These are phyloP conservation scores for Saguinus oedipus DNA, from an alignment of 2,797 vertebrate species.

Conservation along the genomic window DNA sequence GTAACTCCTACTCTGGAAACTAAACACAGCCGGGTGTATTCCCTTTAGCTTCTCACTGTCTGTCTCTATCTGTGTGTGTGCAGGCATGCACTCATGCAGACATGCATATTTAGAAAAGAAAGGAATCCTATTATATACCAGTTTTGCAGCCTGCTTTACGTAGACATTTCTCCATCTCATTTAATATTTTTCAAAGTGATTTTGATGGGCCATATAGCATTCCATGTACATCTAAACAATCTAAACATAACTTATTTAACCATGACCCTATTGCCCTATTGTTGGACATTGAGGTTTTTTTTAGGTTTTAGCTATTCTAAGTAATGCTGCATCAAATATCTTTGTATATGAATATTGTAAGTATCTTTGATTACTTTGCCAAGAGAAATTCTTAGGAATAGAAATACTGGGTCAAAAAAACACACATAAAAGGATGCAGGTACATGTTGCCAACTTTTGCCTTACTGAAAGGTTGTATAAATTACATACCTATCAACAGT, in stretches of 20 bases:
- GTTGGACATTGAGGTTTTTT: neutral
- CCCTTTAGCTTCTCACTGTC: neutral
- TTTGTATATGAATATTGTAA: neutral
- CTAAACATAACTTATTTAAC: neutral
- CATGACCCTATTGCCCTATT: neutral
- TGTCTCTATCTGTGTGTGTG: too few species aligned
- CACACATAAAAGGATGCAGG: neutral
- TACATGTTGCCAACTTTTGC: neutral
- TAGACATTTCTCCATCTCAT: neutral
- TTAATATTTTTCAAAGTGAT: constrained; percentile 13
- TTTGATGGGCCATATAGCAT: neutral
- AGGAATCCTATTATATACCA: neutral
- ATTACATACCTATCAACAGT: neutral
- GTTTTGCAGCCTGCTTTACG: constrained; percentile 22
- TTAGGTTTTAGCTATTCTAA: neutral
- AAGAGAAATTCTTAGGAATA: neutral
- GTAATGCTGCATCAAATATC: neutral
- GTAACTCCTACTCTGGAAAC: neutral
- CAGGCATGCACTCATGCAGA: neutral
- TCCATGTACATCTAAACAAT: neutral
- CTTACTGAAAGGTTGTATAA: neutral
- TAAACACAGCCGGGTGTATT: neutral
- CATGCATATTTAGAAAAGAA: neutral
- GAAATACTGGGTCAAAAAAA: neutral
- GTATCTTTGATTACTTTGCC: neutral